Conservation (phyloP, 2,888 invertebrate species). For the Melieria omissa region DNA sequence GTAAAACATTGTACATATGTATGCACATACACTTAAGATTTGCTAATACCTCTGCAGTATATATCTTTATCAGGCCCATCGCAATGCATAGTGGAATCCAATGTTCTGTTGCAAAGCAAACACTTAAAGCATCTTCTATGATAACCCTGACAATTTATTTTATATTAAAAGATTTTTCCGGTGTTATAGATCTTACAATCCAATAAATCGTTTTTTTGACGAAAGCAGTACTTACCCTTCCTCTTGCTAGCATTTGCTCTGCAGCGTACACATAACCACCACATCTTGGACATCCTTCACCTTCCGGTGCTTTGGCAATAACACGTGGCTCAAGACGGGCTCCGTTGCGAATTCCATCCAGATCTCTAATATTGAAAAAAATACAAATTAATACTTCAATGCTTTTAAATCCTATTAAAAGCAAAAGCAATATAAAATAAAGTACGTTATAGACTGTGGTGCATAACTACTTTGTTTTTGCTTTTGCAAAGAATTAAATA, state of each 20-base stretch:
- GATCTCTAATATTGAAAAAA: constrained; percentile 33
- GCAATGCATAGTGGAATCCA: constrained; percentile 90
- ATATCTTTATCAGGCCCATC: constrained; percentile 92
- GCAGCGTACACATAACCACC: constrained; percentile 91
- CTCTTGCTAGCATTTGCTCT: constrained; percentile 91
- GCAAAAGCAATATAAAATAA: too few species aligned
- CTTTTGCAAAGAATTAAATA: too few species aligned
- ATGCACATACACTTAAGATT: not conserved
- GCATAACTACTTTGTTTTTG: too few species aligned
- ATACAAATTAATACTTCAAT: not conserved
- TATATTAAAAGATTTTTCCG: not conserved
- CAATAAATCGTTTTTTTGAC: not conserved
- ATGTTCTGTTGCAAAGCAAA: constrained; percentile 82
- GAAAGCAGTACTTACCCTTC: constrained; percentile 75
- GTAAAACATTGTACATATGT: not conserved
- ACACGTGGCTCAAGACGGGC: constrained; percentile 77
- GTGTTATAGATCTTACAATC: too few species aligned
- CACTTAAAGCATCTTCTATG: constrained; percentile 92
- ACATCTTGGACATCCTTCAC: constrained; percentile 88
- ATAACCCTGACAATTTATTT: constrained; percentile 73
- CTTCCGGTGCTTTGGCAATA: constrained; percentile 85
- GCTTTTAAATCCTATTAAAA: too few species aligned
- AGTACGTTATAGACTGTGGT: too few species aligned
- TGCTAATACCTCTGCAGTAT: constrained; percentile 84
- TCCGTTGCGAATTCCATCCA: constrained; percentile 69